Base-by-base conservation (phyloP, 64 coral and sea anemone species). In the Actinia equina region DNA sequence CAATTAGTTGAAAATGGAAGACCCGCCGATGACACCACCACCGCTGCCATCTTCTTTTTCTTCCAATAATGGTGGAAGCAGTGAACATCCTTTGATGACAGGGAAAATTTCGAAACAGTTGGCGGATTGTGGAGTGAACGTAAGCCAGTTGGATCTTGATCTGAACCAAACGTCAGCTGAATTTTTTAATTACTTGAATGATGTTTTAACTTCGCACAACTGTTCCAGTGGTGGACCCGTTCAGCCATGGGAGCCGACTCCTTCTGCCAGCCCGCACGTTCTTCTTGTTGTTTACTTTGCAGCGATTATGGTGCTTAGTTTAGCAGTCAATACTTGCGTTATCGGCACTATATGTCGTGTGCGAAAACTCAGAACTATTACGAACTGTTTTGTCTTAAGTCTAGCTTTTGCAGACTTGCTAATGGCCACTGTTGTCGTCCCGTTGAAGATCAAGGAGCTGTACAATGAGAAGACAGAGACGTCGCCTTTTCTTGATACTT, bases 321-420 rank as follows among this genome's bases (percentile, higher is more conserved):
- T 91, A 23, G 30, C 74, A 6, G 52, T 91, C 16, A 97, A 97
- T 42, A 69, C 93, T 3, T 44, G 91, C 0, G 69, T 97, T 4
- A 86, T 97, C 17, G 76, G 44, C 0, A 97, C 94, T 0, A 93
- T 97, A 11, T 30, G 86, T 44, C 91, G 88, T 1, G 89, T 85
- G 2, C 85, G 94, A 4, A 89, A 91, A 16, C 86, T 97, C 0
- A 88, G 88, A 27, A 97, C 91, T 1, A 85, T 97, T 10, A 93
- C 94, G 9, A 97, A 97, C 59, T 61, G 87, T 2, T 97, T 97
- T 55, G 89, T 97, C 22, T 84, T 92, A 22, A 90, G 88, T 43
- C 58, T 97, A 17, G 92, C 91, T 19, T 54, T 93, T 27, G 94
- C 94, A 1, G 94, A 97, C 59, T 69, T 97, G 18, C 44, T 97